These are phyloP conservation scores for Crepidodera aurea DNA, from an alignment of 2,888 invertebrate species.

Conservation along the genomic window DNA sequence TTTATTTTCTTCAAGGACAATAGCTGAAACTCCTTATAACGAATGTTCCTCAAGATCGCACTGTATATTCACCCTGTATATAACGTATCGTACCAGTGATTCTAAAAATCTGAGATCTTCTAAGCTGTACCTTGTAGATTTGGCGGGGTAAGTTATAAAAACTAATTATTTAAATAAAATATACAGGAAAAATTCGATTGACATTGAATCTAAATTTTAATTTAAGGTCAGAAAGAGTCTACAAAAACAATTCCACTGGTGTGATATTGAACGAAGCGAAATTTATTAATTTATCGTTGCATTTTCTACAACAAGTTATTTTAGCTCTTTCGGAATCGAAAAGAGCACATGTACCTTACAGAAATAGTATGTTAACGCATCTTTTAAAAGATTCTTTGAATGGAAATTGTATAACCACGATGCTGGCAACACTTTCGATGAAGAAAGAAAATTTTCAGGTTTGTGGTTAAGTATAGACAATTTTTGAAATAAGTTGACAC, in stretches of 20 bases:
- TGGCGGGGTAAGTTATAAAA: slow-evolving; percentile 62
- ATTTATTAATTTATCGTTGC: slow-evolving; percentile 66
- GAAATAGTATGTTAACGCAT: slow-evolving; percentile 66
- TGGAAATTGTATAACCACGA: slow-evolving; percentile 65
- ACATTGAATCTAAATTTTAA: too few relatives aligned
- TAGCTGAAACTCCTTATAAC: slow-evolving; percentile 66
- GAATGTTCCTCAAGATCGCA: slow-evolving; percentile 66
- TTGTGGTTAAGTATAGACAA: neutral
- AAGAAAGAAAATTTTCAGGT: slow-evolving; percentile 1
- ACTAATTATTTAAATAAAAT: too few relatives aligned
- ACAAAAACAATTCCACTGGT: slow-evolving; percentile 62
- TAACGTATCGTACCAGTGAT: slow-evolving; percentile 58
- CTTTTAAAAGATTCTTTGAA: slow-evolving; percentile 65
- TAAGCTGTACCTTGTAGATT: slow-evolving; percentile 65
- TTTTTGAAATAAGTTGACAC: neutral
- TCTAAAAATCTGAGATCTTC: slow-evolving; percentile 54
- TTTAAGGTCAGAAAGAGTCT: slow-evolving; percentile 64
- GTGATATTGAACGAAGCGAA: slow-evolving; percentile 63
- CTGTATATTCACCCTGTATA: slow-evolving; percentile 65
- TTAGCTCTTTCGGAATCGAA: slow-evolving; percentile 58
- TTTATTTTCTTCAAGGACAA: slow-evolving; percentile 56
- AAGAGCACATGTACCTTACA: slow-evolving; percentile 60
- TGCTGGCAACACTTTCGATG: slow-evolving; percentile 61
- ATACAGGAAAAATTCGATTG: too few relatives aligned
- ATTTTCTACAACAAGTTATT: slow-evolving; percentile 65